Conservation (phyloP, 92 coral and sea anemone genomes). For the Muricea muricata region DNA sequence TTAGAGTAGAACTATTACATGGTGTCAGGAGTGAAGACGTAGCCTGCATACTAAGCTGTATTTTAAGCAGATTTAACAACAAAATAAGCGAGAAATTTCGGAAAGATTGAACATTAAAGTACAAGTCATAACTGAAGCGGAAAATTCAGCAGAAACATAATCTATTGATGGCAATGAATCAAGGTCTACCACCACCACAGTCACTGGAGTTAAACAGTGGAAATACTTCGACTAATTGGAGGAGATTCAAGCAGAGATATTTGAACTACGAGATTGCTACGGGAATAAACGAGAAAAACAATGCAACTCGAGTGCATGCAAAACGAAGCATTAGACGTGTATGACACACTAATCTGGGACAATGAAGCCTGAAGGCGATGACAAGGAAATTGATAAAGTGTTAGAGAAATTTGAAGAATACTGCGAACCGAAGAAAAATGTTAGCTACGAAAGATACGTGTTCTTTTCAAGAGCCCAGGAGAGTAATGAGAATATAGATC, state of each 20-base stretch:
- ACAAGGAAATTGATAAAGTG: constrained; percentile 5
- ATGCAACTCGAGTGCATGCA: constrained; percentile 30
- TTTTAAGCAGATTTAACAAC: no score
- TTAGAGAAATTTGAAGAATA: constrained; percentile 44
- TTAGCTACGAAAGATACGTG: constrained; percentile 54
- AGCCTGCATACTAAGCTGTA: no score
- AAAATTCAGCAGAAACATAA: neutral
- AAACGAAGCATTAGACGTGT: constrained; percentile 54
- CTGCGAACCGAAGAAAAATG: constrained; percentile 48
- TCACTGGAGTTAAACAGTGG: constrained; percentile 60
- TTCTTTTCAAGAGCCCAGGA: constrained; percentile 54
- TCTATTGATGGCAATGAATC: constrained; percentile 67
- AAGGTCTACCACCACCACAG: constrained; percentile 63
- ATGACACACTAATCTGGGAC: constrained; percentile 36
- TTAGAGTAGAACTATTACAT: no score
- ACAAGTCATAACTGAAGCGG: no score
- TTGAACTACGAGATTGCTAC: constrained; percentile 55
- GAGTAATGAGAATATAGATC: constrained; percentile 35
- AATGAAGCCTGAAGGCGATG: constrained; percentile 4
- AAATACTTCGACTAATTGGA: constrained; percentile 57
- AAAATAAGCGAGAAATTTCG: neutral
- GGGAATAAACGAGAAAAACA: constrained; percentile 41
- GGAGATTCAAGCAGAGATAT: constrained; percentile 57
- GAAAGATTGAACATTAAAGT: neutral
- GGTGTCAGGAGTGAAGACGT: no score